Conservation (phyloP, 2,888 invertebrate genomes). For the Drosophila colorata region DNA sequence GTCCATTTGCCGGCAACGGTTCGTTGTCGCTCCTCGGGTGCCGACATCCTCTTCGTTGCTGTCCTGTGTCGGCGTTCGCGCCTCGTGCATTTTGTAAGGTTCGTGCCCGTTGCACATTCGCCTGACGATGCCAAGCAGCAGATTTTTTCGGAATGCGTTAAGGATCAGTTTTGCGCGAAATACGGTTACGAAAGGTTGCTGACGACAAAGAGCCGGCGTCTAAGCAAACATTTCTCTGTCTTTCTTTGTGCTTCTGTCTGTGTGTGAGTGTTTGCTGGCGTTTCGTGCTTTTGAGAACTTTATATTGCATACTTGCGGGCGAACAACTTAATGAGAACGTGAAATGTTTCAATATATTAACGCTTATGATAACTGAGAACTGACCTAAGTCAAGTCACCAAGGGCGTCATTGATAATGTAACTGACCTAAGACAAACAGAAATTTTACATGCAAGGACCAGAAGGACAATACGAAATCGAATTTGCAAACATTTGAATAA, state of each 20-base stretch:
- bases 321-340: constrained; percentile 1
- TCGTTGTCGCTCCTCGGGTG: constrained; percentile 52
- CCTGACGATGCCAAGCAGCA: constrained; percentile 64
- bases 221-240: constrained; percentile 59
- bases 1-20: constrained; percentile 64
- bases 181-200: constrained; percentile 84
- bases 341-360: constrained; percentile 11
- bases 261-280: constrained; percentile 22
- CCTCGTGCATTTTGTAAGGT: constrained; percentile 72
- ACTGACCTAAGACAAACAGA: constrained; percentile 62
- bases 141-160: constrained; percentile 83
- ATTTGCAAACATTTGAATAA: constrained; percentile 32
- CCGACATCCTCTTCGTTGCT: constrained; percentile 48
- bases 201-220: constrained; percentile 71
- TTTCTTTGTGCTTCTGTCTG: constrained; percentile 31
- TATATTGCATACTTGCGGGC: constrained; percentile 11
- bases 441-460: constrained; percentile 10
- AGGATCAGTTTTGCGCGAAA: constrained; percentile 85
- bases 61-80: constrained; percentile 47
- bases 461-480: constrained; percentile 26
- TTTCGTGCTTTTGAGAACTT: constrained; percentile 36
- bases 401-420: constrained; percentile 9
- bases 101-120: constrained; percentile 81
- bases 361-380: constrained; percentile 34
- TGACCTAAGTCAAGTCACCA: constrained; percentile 60